Evolutionary conservation across 2,888 invertebrate genomes (phyloP).

Genomic region (Dicyrtomina minuta): DNA sequence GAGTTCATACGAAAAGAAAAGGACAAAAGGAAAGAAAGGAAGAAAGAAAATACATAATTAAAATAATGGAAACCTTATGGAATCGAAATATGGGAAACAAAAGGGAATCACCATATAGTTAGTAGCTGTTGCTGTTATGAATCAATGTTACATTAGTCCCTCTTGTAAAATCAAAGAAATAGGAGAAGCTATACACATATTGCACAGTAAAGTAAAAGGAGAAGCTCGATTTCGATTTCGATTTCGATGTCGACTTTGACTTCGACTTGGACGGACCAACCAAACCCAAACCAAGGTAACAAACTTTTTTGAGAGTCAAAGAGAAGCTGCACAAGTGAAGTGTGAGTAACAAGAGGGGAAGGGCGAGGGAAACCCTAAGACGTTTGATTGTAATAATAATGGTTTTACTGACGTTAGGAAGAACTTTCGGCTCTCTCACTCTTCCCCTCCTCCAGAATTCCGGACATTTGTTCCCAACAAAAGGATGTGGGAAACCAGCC

Average conservation of each 20-base stretch:
- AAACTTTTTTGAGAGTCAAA: background rate
- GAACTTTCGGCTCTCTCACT: background rate
- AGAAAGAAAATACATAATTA: background rate
- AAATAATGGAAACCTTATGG: background rate
- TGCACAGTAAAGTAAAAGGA: background rate
- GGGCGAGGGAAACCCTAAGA: conserved; percentile 16
- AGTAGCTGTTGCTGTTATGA: too few species aligned
- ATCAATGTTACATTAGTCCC: too few species aligned
- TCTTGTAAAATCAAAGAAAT: background rate
- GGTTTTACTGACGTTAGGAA: too few species aligned
- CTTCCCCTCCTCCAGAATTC: background rate
- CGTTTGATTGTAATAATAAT: conserved; percentile 24
- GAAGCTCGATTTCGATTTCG: background rate
- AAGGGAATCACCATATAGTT: background rate
- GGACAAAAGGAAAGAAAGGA: background rate
- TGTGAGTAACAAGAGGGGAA: conserved; percentile 21
- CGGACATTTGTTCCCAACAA: too few species aligned
- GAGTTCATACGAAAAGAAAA: background rate
- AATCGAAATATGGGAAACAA: too few species aligned
- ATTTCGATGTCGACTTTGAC: too few species aligned
- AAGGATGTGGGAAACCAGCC: too few species aligned
- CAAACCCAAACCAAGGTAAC: background rate
- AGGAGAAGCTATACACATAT: background rate
- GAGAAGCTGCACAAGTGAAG: conserved; percentile 18
- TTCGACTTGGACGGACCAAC: background rate